Percentiles rank a stretch among this genome's conserved stretches.
phyloP scores from a whole-genome alignment of 2,797 vertebrate species.

The Micropoecilia bifurca region DNA sequence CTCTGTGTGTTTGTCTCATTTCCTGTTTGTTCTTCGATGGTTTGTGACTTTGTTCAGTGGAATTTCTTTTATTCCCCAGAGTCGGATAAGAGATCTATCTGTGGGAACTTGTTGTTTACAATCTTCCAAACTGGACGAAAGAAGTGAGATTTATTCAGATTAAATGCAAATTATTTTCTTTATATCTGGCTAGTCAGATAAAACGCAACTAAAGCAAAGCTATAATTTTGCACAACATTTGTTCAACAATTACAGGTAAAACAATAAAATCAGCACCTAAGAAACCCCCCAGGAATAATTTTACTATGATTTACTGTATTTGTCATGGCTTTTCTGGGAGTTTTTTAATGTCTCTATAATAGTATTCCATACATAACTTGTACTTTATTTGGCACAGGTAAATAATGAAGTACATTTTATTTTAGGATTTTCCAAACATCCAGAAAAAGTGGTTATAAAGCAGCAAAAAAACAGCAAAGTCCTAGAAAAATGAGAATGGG shows the following conservation, averaged over 20 bases:
- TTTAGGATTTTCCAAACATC: too few species aligned
- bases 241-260: background rate
- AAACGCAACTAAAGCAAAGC: background rate
- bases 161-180: background rate
- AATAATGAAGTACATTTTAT: too few species aligned
- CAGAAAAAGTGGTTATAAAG: too few species aligned
- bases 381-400: background rate
- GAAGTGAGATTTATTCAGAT: background rate
- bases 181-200: background rate
- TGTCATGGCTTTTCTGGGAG: background rate
- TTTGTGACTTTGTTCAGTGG: conserved; percentile 3
- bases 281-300: background rate
- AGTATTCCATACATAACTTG: background rate
- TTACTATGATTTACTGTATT: background rate
- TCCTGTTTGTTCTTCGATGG: background rate
- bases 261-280: background rate
- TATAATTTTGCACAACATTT: background rate
- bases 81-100: too few species aligned
- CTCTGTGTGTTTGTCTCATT: conserved; percentile 21
- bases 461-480: background rate
- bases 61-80: background rate
- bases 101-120: background rate
- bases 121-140: background rate
- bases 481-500: background rate
- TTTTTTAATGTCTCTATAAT: background rate